A percentile compares a stretch with the other conserved stretches of the same genome.
Conservation (phyloP, 2,113 vertebrate species). For the Bombycilla garrulus region DNA sequence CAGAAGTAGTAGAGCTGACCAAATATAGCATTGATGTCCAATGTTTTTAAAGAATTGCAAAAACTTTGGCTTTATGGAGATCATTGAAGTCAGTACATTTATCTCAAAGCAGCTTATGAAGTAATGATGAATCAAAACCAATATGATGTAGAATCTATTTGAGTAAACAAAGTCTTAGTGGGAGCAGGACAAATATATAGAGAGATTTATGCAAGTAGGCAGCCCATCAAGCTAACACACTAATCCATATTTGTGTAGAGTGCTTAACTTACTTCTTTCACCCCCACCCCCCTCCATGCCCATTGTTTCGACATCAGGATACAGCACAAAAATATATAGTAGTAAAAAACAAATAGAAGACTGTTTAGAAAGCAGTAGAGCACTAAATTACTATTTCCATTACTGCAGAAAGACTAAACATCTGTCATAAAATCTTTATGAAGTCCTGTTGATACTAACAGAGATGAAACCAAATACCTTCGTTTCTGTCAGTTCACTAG, state of each 20-base stretch:
- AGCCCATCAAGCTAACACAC: not conserved
- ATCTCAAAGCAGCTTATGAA: not conserved
- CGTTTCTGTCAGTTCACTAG: not conserved
- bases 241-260: not conserved
- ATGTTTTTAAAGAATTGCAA: not conserved
- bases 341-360: not conserved
- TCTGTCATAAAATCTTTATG: not conserved
- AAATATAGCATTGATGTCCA: not conserved
- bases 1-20: not conserved
- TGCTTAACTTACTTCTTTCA: not conserved
- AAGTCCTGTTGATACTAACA: not conserved
- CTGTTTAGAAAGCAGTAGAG: not conserved
- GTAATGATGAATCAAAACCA: not conserved
- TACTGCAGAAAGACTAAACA: not conserved
- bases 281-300: fast-evolving
- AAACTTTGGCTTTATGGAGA: not conserved
- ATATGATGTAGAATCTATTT: not conserved
- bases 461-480: not conserved
- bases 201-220: not conserved
- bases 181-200: not conserved
- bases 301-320: not conserved
- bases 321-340: not conserved
- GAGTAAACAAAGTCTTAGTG: not conserved
- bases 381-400: not conserved
- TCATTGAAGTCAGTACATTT: not conserved